Evolutionary conservation across 2,113 vertebrate species (phyloP).

Genomic region (Circaetus gallicus): DNA sequence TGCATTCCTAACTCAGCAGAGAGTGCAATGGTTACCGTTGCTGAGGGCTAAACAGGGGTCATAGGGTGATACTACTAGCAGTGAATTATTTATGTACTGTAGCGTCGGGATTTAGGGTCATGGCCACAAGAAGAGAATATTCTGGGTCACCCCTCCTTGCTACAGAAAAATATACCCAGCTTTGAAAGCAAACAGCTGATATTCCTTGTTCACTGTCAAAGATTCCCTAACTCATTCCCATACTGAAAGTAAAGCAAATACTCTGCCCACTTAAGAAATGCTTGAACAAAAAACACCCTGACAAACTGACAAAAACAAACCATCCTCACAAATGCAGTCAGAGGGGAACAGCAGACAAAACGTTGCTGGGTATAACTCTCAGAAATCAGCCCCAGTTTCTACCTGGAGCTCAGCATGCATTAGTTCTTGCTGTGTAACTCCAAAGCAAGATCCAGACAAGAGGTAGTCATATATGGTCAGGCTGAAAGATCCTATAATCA

Average conservation of each 20-base stretch:
- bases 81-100: not conserved
- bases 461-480: not conserved
- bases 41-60: not conserved
- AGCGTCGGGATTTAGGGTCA: not conserved
- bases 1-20: not conserved
- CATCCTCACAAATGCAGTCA: not conserved
- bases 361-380: fast-evolving
- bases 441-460: not conserved
- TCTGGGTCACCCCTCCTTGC: not conserved
- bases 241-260: not conserved
- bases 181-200: not conserved
- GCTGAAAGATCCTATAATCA: not conserved
- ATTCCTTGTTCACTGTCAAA: not conserved
- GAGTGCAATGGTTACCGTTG: not conserved
- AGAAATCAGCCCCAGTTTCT: not conserved
- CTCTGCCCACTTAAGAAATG: not conserved
- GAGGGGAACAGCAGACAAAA: not conserved
- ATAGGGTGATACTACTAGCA: not conserved
- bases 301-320: not conserved
- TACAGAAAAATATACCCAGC: not conserved
- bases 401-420: not conserved
- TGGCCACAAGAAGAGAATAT: not conserved
- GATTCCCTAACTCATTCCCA: not conserved
- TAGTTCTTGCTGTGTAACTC: not conserved
- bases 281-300: not conserved